phyloP scores from a whole-genome alignment of 2,797 vertebrate species.

The Rhinatrema bivittatum region DNA sequence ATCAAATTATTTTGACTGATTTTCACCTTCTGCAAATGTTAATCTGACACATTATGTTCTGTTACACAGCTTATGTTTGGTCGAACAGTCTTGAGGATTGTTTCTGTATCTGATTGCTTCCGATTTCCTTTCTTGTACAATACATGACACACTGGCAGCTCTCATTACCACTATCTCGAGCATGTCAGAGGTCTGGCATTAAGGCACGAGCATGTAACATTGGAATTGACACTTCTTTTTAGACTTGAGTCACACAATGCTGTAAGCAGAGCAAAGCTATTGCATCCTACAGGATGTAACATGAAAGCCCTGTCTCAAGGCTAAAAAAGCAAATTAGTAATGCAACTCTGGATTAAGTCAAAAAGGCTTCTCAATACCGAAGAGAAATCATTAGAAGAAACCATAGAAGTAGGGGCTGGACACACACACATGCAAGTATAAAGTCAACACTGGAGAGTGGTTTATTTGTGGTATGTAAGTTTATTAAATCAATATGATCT shows the following conservation, averaged over 20 bases:
- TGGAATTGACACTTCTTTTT: conserved; percentile 14
- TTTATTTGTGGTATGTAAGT: conserved; percentile 40
- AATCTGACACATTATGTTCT: no score
- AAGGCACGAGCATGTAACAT: conserved; percentile 7
- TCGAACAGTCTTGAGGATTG: no score
- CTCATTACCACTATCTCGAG: conserved; percentile 1
- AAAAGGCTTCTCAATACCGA: conserved; percentile 53
- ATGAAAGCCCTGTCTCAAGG: conserved; percentile 39
- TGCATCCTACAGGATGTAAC: no score
- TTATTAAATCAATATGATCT: no score
- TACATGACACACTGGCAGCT: conserved; percentile 2
- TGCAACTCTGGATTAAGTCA: conserved; percentile 49
- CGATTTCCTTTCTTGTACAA: no score
- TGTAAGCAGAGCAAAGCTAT: conserved; percentile 43
- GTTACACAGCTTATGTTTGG: no score
- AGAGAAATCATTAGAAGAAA: conserved; percentile 55
- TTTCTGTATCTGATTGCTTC: no score
- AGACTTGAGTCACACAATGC: conserved; percentile 29
- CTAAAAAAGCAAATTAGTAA: conserved; percentile 50
- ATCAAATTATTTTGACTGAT: no score
- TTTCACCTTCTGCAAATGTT: no score
- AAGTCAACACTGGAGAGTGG: conserved; percentile 53
- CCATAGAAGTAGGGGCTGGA: conserved; percentile 52
- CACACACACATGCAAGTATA: conserved; percentile 58
- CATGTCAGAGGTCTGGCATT: conserved; percentile 5